Evolutionary conservation across 2,113 vertebrate genomes (phyloP).

Genomic region (Eretmochelys imbricata): DNA sequence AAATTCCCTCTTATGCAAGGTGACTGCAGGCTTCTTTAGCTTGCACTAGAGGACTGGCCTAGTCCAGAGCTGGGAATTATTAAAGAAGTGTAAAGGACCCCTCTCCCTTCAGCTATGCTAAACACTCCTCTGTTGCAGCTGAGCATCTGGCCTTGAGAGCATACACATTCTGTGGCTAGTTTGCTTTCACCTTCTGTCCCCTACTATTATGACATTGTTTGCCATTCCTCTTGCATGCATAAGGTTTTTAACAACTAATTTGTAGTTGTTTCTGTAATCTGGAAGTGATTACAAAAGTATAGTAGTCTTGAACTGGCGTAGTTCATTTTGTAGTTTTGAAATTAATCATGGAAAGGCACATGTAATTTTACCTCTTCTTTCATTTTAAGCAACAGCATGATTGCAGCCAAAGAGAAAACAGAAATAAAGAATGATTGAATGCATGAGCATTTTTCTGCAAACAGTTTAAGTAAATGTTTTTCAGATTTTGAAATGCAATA

Average conservation of each 20-base stretch:
- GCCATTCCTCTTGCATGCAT: conserved; percentile 45
- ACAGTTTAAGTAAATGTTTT: neutral
- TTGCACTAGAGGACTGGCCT: neutral
- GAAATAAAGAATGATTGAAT: neutral
- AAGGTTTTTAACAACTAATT: conserved; percentile 43
- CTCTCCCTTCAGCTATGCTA: neutral
- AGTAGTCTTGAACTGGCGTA: neutral
- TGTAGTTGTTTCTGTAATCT: conserved; percentile 55
- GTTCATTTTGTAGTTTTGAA: neutral
- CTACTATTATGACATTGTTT: conserved; percentile 18
- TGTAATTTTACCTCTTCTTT: conserved; percentile 21
- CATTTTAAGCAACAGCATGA: conserved; percentile 30
- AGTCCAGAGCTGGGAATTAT: neutral
- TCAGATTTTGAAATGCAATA: neutral
- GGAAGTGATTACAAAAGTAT: neutral
- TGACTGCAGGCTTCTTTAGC: neutral
- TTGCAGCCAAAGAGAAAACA: neutral
- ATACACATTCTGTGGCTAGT: fast-evolving
- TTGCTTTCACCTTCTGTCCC: conserved; percentile 2
- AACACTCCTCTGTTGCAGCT: neutral
- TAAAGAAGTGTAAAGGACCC: neutral
- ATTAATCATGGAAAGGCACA: conserved; percentile 35
- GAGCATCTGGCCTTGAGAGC: neutral
- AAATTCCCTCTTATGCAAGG: neutral
- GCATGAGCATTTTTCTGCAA: conserved; percentile 12